Base-by-base conservation (phyloP, 2,113 vertebrate genomes). In the Ploceus nigricollis region DNA sequence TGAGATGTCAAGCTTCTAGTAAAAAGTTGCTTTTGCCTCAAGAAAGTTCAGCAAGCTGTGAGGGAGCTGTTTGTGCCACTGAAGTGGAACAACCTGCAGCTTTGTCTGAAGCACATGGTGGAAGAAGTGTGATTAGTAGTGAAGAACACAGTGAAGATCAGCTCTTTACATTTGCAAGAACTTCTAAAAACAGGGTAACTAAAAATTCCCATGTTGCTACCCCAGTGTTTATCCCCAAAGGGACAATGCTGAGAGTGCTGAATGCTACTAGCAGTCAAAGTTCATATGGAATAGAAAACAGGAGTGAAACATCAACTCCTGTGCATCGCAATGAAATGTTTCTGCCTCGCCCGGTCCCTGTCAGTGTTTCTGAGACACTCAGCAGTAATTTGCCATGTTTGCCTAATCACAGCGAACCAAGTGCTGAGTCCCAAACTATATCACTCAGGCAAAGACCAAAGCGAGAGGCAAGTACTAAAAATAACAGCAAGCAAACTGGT, bases 221-320 rank as follows among this genome's bases (percentile, higher is more conserved):
- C 22, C 98, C 98, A 11, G 87, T 98, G 27, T 96, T 98, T 91
- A 98, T 98, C 88, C 98, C 98, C 24, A 97, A 97, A 95, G 98
- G 98, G 50, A 97, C 98, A 20, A 96, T 98, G 86, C 61, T 98
- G 78, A 97, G 97, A 82, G 98, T 98, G 20, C 87, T 98, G 28
- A 98, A 97, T 50, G 90, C 96, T 54, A 94, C 96, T 48, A 81
- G 65, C 35, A 88, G 33, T 30, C 92, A 97, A 45, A 89, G 71
- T 7, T 79, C 96, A 4, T 76, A 23, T 5, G 90, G 96, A 53
- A 48, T 83, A 44, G 80, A 97, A 58, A 89, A 58, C 2, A 45
- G 79, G 1, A 47, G 83, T 5, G 80, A 94, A 13, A 75, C 85
- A 1, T 93, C 96, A 15, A 72, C 60, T 54, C 12, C 96, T 69